Percentiles rank a stretch among this genome's conserved stretches.
These are phyloP conservation scores for Sebastes schlegelii DNA, from an alignment of 2,113 vertebrate species.

Conservation along the genomic window DNA sequence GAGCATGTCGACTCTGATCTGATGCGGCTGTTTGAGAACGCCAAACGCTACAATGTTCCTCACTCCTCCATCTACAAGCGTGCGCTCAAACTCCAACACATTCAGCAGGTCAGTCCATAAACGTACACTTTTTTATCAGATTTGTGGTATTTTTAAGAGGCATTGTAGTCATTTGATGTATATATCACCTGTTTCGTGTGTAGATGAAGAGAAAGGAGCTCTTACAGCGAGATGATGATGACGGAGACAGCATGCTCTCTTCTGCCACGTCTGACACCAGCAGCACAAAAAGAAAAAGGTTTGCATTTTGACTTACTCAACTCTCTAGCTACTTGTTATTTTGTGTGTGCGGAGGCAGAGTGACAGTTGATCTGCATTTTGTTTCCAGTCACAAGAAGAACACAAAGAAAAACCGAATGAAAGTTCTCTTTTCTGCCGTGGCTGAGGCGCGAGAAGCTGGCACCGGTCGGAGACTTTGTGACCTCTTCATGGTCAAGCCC, in stretches of 20 bases:
- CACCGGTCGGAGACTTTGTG: conserved; percentile 92
- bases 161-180: not conserved
- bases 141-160: not conserved
- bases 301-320: conserved; percentile 53
- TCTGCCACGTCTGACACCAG: conserved; percentile 94
- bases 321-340: not conserved
- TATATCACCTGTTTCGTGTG: not conserved
- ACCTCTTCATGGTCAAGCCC: conserved; percentile 98
- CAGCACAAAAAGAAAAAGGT: conserved; percentile 96
- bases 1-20: conserved; percentile 95
- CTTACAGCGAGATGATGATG: conserved; percentile 93
- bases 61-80: conserved; percentile 98
- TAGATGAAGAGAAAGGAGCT: conserved; percentile 97
- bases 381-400: conserved; percentile 92
- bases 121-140: not conserved
- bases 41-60: conserved; percentile 96
- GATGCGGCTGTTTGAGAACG: conserved; percentile 98
- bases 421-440: conserved; percentile 91
- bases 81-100: conserved; percentile 95
- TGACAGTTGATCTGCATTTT: conserved; percentile 1
- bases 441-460: conserved; percentile 91
- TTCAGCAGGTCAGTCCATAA: conserved; percentile 90
- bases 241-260: conserved; percentile 98
- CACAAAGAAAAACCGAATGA: conserved; percentile 95
- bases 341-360: not conserved